These are phyloP conservation scores for Vanacampus margaritifer DNA, from an alignment of 2,113 vertebrate species.

Conservation along the genomic window DNA sequence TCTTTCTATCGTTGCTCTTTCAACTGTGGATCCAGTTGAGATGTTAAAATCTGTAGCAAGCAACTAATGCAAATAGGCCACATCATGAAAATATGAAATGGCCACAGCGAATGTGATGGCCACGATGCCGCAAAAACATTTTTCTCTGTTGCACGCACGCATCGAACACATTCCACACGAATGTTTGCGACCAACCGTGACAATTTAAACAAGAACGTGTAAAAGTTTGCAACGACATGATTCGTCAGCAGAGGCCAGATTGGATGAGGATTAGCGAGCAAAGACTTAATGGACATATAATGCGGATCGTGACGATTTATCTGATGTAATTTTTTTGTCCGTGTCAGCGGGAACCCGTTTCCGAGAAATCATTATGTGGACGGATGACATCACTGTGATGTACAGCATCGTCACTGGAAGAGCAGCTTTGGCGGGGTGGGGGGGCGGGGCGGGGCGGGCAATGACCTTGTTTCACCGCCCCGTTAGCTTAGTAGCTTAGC, in stretches of 20 bases:
- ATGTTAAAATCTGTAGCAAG: neutral
- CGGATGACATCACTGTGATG: slow-evolving; percentile 40
- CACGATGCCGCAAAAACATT: neutral
- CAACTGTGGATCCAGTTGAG: neutral
- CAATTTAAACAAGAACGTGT: slow-evolving; percentile 7
- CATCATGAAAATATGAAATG: neutral
- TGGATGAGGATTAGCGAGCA: slow-evolving; percentile 54
- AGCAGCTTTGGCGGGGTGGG: slow-evolving; percentile 18
- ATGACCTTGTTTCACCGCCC: slow-evolving; percentile 45
- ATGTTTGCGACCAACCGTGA: neutral
- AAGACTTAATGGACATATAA: slow-evolving; percentile 56
- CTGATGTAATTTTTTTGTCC: neutral
- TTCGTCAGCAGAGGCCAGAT: slow-evolving; percentile 58
- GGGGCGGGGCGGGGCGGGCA: slow-evolving; percentile 14
- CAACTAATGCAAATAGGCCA: no score
- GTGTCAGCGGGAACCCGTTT: slow-evolving; percentile 51
- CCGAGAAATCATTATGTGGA: slow-evolving; percentile 43
- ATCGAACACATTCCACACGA: neutral
- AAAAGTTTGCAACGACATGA: slow-evolving; percentile 11
- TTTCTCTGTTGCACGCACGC: neutral
- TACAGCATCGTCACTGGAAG: slow-evolving; percentile 1
- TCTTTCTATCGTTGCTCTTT: neutral
- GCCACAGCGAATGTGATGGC: neutral
- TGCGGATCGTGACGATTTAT: slow-evolving; percentile 48
- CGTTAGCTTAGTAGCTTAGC: slow-evolving; percentile 56